A percentile compares a stretch with the other conserved stretches of the same genome.
These are phyloP conservation scores for Drosophila biarmipes DNA, from an alignment of 1,140 invertebrate genomes.

Conservation along the genomic window DNA sequence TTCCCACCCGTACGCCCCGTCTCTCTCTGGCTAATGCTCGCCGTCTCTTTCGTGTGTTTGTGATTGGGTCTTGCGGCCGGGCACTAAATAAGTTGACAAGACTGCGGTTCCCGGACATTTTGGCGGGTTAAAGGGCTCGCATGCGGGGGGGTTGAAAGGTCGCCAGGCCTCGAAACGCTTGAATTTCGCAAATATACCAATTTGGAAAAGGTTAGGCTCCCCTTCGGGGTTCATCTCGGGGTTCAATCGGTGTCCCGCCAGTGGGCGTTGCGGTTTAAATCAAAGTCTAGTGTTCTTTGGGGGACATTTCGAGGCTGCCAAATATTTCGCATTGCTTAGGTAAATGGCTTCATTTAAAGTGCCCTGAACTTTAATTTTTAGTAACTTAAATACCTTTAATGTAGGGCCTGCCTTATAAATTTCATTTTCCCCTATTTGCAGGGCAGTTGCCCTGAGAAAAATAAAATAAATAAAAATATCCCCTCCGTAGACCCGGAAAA, in stretches of 20 bases:
- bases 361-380: not conserved
- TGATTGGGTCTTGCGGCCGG: constrained; percentile 45
- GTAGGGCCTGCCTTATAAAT: not conserved
- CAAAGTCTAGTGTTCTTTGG: constrained; percentile 5
- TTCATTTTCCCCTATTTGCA: constrained; percentile 12
- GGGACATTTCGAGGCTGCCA: not conserved
- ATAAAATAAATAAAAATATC: constrained; percentile 34
- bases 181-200: constrained; percentile 38
- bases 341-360: constrained; percentile 1
- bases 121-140: not conserved
- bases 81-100: constrained; percentile 56
- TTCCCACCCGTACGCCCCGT: not conserved
- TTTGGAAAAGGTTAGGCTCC: constrained; percentile 15
- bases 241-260: constrained; percentile 12
- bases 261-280: constrained; percentile 42
- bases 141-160: constrained; percentile 14
- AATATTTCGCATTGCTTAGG: constrained; percentile 1
- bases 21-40: not conserved
- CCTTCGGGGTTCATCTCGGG: constrained; percentile 9
- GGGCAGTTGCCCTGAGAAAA: not conserved
- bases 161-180: constrained; percentile 41
- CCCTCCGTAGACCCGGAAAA: constrained; percentile 30
- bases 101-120: constrained; percentile 43
- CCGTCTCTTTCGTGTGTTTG: constrained; percentile 8
- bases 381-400: not conserved